phyloP scores from a whole-genome alignment of 2,113 vertebrate genomes.

The Clarias gariepinus region DNA sequence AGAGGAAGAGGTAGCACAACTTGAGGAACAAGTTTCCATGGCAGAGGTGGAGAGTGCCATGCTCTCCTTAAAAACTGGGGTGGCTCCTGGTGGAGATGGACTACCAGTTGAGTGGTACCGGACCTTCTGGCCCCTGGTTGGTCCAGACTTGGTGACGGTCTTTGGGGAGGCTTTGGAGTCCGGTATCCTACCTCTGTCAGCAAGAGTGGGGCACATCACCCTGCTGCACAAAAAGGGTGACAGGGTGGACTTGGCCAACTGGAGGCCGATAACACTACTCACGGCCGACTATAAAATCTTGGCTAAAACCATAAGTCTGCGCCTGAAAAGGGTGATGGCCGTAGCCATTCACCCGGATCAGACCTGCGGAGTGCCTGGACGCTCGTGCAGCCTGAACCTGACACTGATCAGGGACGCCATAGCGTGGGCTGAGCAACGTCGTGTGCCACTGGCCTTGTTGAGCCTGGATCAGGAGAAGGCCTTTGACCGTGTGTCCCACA shows the following conservation, averaged over 20 bases:
- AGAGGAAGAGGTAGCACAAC: too few species aligned
- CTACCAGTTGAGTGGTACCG: background rate
- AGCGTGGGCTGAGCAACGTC: background rate
- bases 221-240: constrained; percentile 33
- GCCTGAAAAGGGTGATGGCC: background rate
- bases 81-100: background rate
- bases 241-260: constrained; percentile 20
- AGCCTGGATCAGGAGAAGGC: constrained; percentile 40
- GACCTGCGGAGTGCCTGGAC: background rate
- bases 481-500: background rate
- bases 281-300: constrained; percentile 31
- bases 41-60: background rate
- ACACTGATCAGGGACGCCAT: constrained; percentile 7
- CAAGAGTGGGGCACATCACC: background rate
- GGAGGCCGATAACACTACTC: constrained; percentile 24
- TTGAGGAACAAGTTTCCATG: background rate
- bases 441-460: background rate
- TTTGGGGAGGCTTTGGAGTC: background rate
- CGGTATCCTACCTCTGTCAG: background rate
- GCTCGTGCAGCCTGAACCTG: background rate
- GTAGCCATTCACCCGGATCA: background rate
- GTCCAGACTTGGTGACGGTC: background rate
- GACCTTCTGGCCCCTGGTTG: too few species aligned
- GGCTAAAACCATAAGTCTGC: background rate
- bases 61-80: background rate